A percentile compares a stretch with the other conserved stretches of the same genome.
Evolutionary conservation across 2,888 invertebrate genomes (phyloP).

Genomic region (Chymomyza caudatula): DNA sequence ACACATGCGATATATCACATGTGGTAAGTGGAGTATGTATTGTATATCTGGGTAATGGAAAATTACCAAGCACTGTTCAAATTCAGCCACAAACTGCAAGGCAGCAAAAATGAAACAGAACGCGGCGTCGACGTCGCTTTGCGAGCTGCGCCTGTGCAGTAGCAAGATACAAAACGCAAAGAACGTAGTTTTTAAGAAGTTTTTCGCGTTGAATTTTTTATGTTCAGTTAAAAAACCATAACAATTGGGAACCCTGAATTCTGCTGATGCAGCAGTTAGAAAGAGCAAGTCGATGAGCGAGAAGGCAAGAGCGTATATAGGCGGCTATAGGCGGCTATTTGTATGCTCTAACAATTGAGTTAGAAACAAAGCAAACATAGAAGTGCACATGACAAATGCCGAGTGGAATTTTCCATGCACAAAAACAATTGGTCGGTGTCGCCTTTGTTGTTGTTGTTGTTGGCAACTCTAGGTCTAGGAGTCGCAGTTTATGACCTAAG

Average conservation of each 20-base stretch:
- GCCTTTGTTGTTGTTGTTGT: neutral
- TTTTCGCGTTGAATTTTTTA: slow-evolving; percentile 35
- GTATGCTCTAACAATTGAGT: neutral
- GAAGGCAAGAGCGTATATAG: neutral
- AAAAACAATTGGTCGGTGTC: slow-evolving; percentile 15
- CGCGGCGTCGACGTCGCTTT: neutral
- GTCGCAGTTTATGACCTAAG: neutral
- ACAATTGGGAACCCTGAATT: slow-evolving; percentile 55
- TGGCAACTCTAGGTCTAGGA: slow-evolving; percentile 15
- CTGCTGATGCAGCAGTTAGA: slow-evolving; percentile 64
- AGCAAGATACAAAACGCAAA: slow-evolving; percentile 19
- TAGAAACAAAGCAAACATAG: slow-evolving; percentile 53
- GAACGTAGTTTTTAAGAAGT: neutral
- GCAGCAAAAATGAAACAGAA: neutral
- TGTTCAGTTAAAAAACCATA: slow-evolving; percentile 3
- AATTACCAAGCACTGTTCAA: neutral
- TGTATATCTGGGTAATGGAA: neutral
- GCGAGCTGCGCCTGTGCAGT: slow-evolving; percentile 54
- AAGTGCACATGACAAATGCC: slow-evolving; percentile 48
- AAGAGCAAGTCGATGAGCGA: neutral
- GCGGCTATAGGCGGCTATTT: neutral
- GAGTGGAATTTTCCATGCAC: slow-evolving; percentile 74
- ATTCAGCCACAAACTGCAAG: slow-evolving; percentile 1
- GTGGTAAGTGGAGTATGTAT: neutral
- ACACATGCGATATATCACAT: neutral